Evolutionary conservation across 2,113 vertebrate species (phyloP), one percentile per base, ranked within the genome.

Genomic region (Montifringilla adamsi): DNA sequence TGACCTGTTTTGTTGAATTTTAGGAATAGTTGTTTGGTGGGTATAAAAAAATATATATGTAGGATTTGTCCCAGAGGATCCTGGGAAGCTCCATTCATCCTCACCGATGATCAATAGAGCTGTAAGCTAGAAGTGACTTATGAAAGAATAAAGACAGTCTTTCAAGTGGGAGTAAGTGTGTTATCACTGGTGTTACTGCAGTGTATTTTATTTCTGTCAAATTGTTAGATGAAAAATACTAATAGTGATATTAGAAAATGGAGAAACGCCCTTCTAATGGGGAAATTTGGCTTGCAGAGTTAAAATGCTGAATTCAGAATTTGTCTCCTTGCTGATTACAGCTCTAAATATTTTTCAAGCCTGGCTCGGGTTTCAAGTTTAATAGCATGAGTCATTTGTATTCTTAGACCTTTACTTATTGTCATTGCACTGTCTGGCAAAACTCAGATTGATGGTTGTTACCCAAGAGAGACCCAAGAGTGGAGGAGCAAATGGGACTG

Each of bases 1-100:
- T 96, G 96, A 97, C 96, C 97, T 87, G 96, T 97, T 97, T 94
- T 91, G 50, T 96, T 94, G 95, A 96, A 95, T 96, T 98, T 98
- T 95, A 96, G 97, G 97, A 97, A 97, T 96, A 95, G 95, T 96
- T 96, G 92, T 96, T 97, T 89, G 20, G 30, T 95, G 82, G 92
- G 95, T 87, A 90, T 96, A 97, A 98, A 95, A 95, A 96, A 74
- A 86, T 84, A 96, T 95, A 91, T 94, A 97, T 96, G 95, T 96
- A 96, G 94, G 91, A 90, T 97, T 96, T 97, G 50, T 97, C 97
- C 94, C 95, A 94, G 81, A 97, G 98, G 97, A 96, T 97, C 94
- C 84, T 96, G 96, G 97, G 96, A 96, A 93, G 91, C 85, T 93
- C 96, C 95, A 92, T 98, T 97, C 95, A 95, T 97, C 95, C 97